Percentiles rank a stretch among this genome's conserved stretches.
Evolutionary conservation across 2,113 vertebrate species (phyloP).

Genomic region (Silurus meridionalis): DNA sequence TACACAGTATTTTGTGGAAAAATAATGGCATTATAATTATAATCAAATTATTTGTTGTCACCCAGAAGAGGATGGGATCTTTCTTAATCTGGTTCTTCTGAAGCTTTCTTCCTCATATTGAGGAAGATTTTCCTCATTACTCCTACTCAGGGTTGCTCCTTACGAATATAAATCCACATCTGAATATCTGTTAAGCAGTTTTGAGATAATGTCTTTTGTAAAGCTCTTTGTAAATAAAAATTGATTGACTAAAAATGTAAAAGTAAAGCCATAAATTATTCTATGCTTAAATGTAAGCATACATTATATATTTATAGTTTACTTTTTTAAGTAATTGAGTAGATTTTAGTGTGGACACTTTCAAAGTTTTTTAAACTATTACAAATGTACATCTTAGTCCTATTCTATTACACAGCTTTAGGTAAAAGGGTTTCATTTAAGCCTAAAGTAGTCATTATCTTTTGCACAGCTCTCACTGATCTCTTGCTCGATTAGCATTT

Average conservation of each 20-base stretch:
- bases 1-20: not conserved
- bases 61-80: not conserved
- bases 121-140: not conserved
- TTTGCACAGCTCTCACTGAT: not conserved
- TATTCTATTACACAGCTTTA: not conserved
- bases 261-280: not conserved
- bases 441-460: not conserved
- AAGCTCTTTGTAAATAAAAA: not conserved
- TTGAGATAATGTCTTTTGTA: not conserved
- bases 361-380: too few species aligned
- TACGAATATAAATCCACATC: not conserved
- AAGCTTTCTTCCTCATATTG: not conserved
- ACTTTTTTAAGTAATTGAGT: not conserved
- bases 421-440: not conserved
- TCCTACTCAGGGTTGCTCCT: not conserved
- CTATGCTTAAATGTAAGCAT: not conserved
- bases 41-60: not conserved
- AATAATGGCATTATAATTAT: not conserved
- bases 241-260: not conserved
- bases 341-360: not conserved
- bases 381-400: not conserved
- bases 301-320: not conserved
- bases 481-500: constrained; percentile 10
- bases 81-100: not conserved
- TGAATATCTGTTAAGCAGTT: not conserved